Percentiles rank a stretch among this genome's conserved stretches.
Evolutionary conservation across 1,140 invertebrate genomes (phyloP).

Genomic region (Triops cancriformis): DNA sequence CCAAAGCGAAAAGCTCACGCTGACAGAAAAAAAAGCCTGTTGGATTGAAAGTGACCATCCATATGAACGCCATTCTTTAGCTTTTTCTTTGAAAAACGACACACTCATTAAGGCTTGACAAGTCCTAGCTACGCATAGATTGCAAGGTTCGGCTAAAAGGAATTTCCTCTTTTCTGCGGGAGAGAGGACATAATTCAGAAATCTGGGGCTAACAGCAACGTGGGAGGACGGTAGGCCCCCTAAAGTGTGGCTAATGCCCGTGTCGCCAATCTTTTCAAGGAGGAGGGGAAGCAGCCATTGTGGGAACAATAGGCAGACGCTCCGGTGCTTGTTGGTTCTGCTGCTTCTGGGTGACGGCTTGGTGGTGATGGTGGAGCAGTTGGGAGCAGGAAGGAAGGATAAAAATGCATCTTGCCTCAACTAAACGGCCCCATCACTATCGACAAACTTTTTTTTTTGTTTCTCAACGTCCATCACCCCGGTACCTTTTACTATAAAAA

Average conservation of each 20-base stretch:
- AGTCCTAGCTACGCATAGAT: not conserved
- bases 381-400: no score
- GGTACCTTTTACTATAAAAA: no score
- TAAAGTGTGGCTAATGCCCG: constrained; percentile 9
- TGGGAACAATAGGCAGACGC: constrained; percentile 4
- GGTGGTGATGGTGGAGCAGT: no score
- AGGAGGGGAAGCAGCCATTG: not conserved
- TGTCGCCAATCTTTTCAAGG: not conserved
- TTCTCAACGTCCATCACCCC: no score
- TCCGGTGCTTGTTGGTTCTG: not conserved
- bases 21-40: no score
- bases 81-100: no score
- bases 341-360: not conserved
- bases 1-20: no score
- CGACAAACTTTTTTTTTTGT: no score
- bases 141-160: not conserved
- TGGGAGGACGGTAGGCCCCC: not conserved
- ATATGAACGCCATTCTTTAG: no score
- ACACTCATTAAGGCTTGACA: not conserved
- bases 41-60: no score
- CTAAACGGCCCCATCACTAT: no score
- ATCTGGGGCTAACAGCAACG: not conserved
- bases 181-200: not conserved
- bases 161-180: not conserved
- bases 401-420: no score